Evolutionary conservation across 2,797 vertebrate species (phyloP), one percentile per base, ranked within the genome.

Genomic region (Protonibea diacanthus): DNA sequence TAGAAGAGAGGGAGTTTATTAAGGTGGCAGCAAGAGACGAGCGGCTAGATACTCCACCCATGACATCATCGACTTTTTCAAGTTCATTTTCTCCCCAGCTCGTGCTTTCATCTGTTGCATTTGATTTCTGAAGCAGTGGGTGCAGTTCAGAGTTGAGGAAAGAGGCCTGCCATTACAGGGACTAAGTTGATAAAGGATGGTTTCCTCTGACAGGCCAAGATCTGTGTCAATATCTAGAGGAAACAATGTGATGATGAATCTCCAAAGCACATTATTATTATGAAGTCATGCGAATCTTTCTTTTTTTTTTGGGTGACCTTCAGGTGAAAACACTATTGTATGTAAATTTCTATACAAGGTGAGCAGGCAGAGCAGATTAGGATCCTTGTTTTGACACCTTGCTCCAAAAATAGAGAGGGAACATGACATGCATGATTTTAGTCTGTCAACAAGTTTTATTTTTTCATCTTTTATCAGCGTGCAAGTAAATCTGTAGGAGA

Each of bases 41-140:
- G 52, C 55, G 59, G 85, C 75, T 60, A 17, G 71, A 62, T 76
- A 87, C 90, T 92, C 92, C 93, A 91, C 91, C 91, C 88, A 93
- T 94, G 92, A 94, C 93, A 91, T 94, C 93, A 93, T 91, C 90
- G 83, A 93, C 91, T 93, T 93, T 90, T 74, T 77, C 88, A 93
- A 93, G 90, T 93, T 93, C 47, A 87, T 83, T 64, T 74, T 75
- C 76, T 67, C 69, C 51, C 78, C 63, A 71, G 78, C 76, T 57
- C 27, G n/a, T 56, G 86, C 76, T 75, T 76, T 89, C 90, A 93
- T 92, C 91, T 93, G 92, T 94, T 93, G 92, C 92, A 25, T 89
- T 84, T 87, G 27, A 25, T 74, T 57, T 42, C 10, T 23, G 12
- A 51, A 65, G 64, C 63, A 20, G 68, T 49, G 49, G 18, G 20